Evolutionary conservation across 2,888 invertebrate genomes (phyloP), one percentile per base, ranked within the genome.

Genomic region (Eupithecia subumbrata): DNA sequence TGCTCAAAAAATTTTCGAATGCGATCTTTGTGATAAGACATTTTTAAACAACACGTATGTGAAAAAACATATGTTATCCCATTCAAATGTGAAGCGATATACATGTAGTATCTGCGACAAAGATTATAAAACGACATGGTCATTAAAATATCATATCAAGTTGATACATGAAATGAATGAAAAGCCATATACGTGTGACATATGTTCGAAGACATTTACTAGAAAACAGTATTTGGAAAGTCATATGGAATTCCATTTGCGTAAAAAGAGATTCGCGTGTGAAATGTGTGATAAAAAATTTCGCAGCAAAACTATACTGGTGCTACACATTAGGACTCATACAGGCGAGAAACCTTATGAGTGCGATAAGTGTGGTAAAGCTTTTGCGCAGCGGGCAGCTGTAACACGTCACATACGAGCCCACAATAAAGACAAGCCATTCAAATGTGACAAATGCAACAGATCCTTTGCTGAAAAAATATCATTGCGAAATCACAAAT

Each of bases 301-400:
- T 68, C 40, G 16, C 40, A 68, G 43, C 8, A 68, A 68, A 16
- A 12, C 12, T 7, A 22, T 22, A 14, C 11, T 68, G 43, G 14
- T 25, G 14, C 14, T 40, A 5, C 68, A 68, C 14, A 40, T 0
- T 0, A 43, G 37, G 12, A 68, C 68, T 16, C 68, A 68, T 43
- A 68, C 68, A 0, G 68, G 68, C 5, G 68, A 68, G 2, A 68
- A 68, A 5, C 40, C 40, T 1, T 68, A 43, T 16, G 43, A 68
- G 18, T 68, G 68, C 14, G 5, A 45, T 8, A 2, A 8, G 0
- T 68, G 68, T 25, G 68, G 43, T 8, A 22, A 45, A 22, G 8
- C n/a, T 7, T 72, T 72, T 40, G 22, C 52, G 0, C 75, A 78
- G 16, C 72, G 52, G 12, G 77, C 76, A 73, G 72, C 25, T 5